Evolutionary conservation across 1,140 invertebrate species (phyloP).

Genomic region (Drosophila pachea): DNA sequence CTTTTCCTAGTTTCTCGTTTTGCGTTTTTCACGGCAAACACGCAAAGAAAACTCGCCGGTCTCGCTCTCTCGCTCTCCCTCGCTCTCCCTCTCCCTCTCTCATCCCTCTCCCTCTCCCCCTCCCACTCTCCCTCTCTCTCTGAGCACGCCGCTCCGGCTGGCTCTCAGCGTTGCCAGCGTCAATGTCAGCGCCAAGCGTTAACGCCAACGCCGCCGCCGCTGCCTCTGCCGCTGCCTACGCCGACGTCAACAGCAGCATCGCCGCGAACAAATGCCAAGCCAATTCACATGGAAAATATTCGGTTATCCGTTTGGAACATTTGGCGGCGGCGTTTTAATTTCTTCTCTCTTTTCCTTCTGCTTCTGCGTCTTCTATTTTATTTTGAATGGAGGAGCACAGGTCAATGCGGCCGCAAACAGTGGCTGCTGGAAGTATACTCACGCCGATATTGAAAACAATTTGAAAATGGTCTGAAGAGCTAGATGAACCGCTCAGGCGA

Average conservation of each 20-base stretch:
- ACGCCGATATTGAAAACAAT: background rate
- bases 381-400: constrained; percentile 35
- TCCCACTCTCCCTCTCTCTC: constrained; percentile 17
- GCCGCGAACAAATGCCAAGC: constrained; percentile 30
- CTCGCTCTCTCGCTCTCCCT: constrained; percentile 15
- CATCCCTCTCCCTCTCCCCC: too few species aligned
- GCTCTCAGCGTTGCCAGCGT: constrained; percentile 15
- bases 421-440: constrained; percentile 1
- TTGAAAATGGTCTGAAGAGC: background rate
- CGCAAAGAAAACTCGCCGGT: constrained; percentile 33
- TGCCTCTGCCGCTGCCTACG: background rate
- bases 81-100: background rate
- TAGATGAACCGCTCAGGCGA: too few species aligned
- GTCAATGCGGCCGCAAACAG: constrained; percentile 40
- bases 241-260: background rate
- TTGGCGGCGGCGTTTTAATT: constrained; percentile 12
- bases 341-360: constrained; percentile 11
- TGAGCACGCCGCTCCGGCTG: background rate
- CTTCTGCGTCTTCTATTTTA: constrained; percentile 14
- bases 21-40: constrained; percentile 24
- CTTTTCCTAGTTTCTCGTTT: background rate
- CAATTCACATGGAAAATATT: constrained; percentile 68
- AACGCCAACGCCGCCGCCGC: background rate
- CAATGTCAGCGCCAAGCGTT: constrained; percentile 8
- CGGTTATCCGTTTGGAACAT: constrained; percentile 47